phyloP scores from a whole-genome alignment of 1,140 invertebrate genomes.

The Aphaenogaster ashmeadi region DNA sequence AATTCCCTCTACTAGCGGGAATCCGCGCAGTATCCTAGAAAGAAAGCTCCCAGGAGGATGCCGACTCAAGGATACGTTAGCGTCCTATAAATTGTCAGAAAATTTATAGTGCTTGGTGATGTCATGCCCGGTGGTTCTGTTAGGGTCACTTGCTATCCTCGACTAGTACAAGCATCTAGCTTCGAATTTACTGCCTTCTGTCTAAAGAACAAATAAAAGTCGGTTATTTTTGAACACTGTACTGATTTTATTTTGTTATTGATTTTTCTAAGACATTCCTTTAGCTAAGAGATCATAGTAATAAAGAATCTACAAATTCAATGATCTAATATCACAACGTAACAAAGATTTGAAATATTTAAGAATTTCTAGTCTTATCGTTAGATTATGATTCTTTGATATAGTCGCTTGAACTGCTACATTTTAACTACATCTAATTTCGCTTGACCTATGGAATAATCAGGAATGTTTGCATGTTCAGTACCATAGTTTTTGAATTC shows the following conservation, averaged over 20 bases:
- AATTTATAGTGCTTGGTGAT: conserved; percentile 56
- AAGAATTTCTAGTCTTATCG: not conserved
- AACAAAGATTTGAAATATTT: not conserved
- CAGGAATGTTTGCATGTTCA: conserved; percentile 12
- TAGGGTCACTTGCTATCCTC: conserved; percentile 37
- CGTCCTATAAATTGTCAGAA: conserved; percentile 48
- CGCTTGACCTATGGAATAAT: conserved; percentile 1
- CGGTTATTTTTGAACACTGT: not conserved
- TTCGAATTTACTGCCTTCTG: conserved; percentile 4
- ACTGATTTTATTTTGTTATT: not conserved
- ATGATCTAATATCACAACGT: not conserved
- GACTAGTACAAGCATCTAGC: conserved; percentile 7
- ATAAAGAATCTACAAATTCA: not conserved
- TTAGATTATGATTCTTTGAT: not conserved
- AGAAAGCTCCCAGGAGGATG: conserved; percentile 38
- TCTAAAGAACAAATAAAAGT: conserved; percentile 10
- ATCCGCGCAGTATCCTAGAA: conserved; percentile 28
- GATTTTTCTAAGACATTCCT: not conserved
- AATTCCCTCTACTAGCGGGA: not conserved
- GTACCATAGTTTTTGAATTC: conserved; percentile 28
- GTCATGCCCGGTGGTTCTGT: conserved; percentile 55
- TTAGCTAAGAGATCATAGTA: not conserved
- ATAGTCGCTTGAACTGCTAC: not conserved
- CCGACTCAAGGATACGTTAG: conserved; percentile 34
- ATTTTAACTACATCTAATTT: not conserved